Evolutionary conservation across 2,113 vertebrate genomes (phyloP).

Genomic region (Etia nguti): DNA sequence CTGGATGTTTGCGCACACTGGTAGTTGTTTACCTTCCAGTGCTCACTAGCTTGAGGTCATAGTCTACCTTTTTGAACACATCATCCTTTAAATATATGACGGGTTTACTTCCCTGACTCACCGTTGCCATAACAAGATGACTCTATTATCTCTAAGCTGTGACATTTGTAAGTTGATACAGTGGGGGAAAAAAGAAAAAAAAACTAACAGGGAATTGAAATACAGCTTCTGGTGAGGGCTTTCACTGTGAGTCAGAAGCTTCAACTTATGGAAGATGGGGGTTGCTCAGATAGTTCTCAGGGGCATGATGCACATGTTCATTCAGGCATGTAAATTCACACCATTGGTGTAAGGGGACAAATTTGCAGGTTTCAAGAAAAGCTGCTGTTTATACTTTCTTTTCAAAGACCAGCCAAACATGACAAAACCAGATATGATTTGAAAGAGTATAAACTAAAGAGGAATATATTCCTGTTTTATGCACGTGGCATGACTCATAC

Average conservation of each 20-base stretch:
- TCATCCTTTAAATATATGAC: conserved; percentile 20
- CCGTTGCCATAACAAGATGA: not conserved
- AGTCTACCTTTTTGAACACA: conserved; percentile 22
- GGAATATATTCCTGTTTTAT: not conserved
- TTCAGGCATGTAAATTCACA: conserved; percentile 3
- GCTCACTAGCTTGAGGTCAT: conserved; percentile 32
- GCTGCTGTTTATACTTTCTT: not conserved
- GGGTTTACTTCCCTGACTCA: conserved; percentile 23
- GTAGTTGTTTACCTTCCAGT: not conserved
- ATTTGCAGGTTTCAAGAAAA: not conserved
- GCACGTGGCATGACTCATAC: not conserved
- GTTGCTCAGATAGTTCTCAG: not conserved
- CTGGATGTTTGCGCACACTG: conserved; percentile 23
- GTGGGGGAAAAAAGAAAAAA: not conserved
- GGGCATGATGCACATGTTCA: conserved; percentile 14
- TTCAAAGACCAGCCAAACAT: not conserved
- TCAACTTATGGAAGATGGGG: not conserved
- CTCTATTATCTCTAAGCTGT: not conserved
- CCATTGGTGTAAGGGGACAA: not conserved
- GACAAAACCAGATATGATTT: not conserved
- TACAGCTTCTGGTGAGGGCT: not conserved
- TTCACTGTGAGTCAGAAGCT: not conserved
- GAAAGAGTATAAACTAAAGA: not conserved
- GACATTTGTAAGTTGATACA: conserved; percentile 10
- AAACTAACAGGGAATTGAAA: not conserved